Percentiles rank a stretch among this genome's conserved stretches.
Evolutionary conservation across 2,113 vertebrate species (phyloP).

Genomic region (Anguilla rostrata): DNA sequence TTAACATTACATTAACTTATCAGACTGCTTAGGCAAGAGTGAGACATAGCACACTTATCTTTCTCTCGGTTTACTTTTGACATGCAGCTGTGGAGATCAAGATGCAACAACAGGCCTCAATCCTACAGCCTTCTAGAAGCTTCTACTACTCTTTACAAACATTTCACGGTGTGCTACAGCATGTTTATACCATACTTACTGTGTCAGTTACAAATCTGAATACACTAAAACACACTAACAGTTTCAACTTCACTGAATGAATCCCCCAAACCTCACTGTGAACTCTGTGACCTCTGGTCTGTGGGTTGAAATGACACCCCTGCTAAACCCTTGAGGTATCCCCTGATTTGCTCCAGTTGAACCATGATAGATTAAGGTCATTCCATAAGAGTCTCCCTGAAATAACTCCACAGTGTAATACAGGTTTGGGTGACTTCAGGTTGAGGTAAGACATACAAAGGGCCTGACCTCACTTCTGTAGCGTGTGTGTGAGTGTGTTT

Average conservation of each 20-base stretch:
- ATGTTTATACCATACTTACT: no score
- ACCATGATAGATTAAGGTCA: background rate
- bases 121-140: background rate
- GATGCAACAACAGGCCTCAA: background rate
- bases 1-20: no score
- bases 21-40: no score
- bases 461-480: background rate
- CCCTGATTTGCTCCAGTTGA: background rate
- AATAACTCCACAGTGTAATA: background rate
- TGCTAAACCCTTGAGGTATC: background rate
- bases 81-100: background rate
- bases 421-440: background rate
- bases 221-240: no score
- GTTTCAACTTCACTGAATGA: no score
- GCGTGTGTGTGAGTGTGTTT: no score
- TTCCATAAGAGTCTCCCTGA: background rate
- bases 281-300: background rate
- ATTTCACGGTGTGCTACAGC: background rate
- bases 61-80: no score
- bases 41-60: no score
- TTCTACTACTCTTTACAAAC: background rate
- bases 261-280: background rate
- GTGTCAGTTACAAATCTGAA: no score
- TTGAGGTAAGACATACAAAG: background rate
- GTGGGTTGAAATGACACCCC: background rate